A percentile compares a stretch with the other conserved stretches of the same genome.
These are phyloP conservation scores for Troglohyphantes excavatus DNA, from an alignment of 2,888 invertebrate genomes.

Conservation along the genomic window DNA sequence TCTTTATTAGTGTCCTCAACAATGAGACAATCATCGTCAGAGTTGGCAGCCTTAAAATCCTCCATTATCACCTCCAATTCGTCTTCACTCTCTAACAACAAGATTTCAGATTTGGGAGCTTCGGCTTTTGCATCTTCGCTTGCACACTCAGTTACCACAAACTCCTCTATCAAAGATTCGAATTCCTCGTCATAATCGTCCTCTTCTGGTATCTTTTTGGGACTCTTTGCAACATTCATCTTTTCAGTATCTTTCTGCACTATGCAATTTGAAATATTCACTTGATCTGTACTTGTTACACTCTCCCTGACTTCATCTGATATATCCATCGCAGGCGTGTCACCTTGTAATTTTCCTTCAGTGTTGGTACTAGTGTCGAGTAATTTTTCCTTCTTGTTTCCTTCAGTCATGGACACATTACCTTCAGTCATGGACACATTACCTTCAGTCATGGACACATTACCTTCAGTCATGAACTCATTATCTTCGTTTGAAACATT, in stretches of 20 bases:
- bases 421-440: too few species aligned
- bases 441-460: not conserved
- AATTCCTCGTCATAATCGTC: constrained; percentile 25
- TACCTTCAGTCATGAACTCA: not conserved
- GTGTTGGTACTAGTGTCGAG: not conserved
- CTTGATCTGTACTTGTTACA: not conserved
- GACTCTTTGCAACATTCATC: not conserved
- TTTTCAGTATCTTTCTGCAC: not conserved
- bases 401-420: too few species aligned
- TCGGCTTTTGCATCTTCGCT: not conserved
- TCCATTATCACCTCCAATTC: constrained; percentile 28
- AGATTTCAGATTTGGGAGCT: not conserved
- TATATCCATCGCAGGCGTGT: not conserved
- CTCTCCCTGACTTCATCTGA: not conserved
- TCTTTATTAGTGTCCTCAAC: constrained; percentile 21
- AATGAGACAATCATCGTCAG: constrained; percentile 59
- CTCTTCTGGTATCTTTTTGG: not conserved
- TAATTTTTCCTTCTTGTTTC: too few species aligned
- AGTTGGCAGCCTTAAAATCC: constrained; percentile 32
- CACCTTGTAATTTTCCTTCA: not conserved
- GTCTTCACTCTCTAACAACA: constrained; percentile 37
- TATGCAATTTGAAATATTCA: not conserved
- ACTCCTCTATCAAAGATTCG: constrained; percentile 19
- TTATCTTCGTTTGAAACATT: not conserved
- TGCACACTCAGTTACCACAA: not conserved